Evolutionary conservation across 2,888 invertebrate genomes (phyloP), one percentile per base, ranked within the genome.

Genomic region (Melipona beecheii): DNA sequence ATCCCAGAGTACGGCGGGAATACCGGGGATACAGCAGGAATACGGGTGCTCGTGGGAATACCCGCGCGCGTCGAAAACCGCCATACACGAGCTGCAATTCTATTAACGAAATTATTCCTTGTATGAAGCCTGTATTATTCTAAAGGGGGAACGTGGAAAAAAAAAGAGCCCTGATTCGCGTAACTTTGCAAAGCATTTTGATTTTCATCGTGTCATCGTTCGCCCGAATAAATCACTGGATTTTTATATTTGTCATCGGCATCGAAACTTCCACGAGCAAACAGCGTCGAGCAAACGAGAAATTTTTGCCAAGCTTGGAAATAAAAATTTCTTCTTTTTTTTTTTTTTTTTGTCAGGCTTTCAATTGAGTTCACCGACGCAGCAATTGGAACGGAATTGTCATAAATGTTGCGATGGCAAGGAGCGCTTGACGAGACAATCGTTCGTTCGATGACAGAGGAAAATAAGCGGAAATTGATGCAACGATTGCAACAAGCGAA

Each of bases 21-120:
- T 36, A 36, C 36, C 36, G 36, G 43, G 43, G 9, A 43, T 43
- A 43, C 43, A 43, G 43, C 43, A 60, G 50, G 58, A 31, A 58
- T 50, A 50, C 64, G 36, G 31, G 21, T 1, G 70, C 65, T 66
- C 31, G 36, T 31, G 56, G 78, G 60, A 64, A 73, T 78, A 73
- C 43, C 43, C 43, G n/a, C 36, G 50, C 1, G 50, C 69, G 50
- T 64, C 50, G 78, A 78, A 81, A 78, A 73, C 36, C 54, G 73
- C 49, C 70, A 43, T 58, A 65, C 66, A 66, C 60, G 60, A 77
- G 50, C 54, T 49, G 69, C 50, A 50, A 78, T 78, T 81, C 73
- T 69, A 78, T 81, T 78, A 80, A 77, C 78, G 78, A 71, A 71
- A 80, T 80, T 80, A 78, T 80, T 80, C 52, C 43, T 66, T 78